These are phyloP conservation scores for Uria aalge DNA, from an alignment of 2,113 vertebrate species.

Conservation along the genomic window DNA sequence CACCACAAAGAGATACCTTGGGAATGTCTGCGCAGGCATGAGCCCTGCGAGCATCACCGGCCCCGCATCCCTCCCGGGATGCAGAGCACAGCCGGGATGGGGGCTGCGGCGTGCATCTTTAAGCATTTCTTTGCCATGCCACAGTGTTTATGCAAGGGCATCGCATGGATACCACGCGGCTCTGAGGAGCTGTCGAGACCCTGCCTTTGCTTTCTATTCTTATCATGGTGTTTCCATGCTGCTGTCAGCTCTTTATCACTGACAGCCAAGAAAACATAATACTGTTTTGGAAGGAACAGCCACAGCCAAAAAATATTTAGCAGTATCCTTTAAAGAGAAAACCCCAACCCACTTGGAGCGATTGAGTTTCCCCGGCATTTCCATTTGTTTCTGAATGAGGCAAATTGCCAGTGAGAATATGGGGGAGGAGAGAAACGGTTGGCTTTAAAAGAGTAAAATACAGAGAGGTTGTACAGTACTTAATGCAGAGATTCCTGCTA, in stretches of 20 bases:
- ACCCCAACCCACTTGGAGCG: neutral
- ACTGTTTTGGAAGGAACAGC: neutral
- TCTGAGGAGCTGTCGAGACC: neutral
- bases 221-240: neutral
- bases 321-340: neutral
- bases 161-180: neutral
- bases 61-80: neutral
- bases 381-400: neutral
- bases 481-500: neutral
- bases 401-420: neutral
- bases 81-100: neutral
- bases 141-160: neutral
- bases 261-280: neutral
- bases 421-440: neutral
- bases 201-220: constrained; percentile 30
- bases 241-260: neutral
- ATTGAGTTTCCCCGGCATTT: neutral
- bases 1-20: neutral
- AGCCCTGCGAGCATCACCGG: neutral
- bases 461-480: neutral
- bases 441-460: neutral
- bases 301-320: neutral
- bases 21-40: neutral
- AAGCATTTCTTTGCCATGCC: neutral
- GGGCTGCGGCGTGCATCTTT: rapidly evolving